A percentile compares a stretch with the other conserved stretches of the same genome.
Evolutionary conservation across 2,113 vertebrate genomes (phyloP).

Genomic region (Erpornis zantholeuca): DNA sequence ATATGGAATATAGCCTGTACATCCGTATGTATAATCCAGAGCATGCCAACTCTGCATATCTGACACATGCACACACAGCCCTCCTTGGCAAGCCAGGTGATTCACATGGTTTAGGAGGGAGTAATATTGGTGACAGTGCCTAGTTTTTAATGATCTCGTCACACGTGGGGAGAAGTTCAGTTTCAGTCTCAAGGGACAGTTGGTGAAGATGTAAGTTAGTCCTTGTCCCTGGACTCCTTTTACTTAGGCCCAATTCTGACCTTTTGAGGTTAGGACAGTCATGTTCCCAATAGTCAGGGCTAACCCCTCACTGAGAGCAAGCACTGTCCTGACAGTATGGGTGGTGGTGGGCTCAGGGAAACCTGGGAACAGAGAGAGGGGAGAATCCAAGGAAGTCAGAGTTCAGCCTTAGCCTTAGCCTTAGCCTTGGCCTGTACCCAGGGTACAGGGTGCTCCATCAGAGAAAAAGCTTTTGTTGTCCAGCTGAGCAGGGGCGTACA

Average conservation of each 20-base stretch:
- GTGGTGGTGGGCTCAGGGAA: fast-evolving
- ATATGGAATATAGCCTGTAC: not conserved
- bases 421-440: not conserved
- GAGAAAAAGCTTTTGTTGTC: not conserved
- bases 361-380: too few species aligned
- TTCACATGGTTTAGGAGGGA: not conserved
- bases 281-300: not conserved
- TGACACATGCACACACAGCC: fast-evolving
- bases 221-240: not conserved
- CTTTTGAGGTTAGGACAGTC: fast-evolving
- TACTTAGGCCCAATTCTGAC: not conserved
- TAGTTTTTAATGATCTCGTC: not conserved
- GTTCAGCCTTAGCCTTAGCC: not conserved
- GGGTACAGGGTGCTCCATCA: not conserved
- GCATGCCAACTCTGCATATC: not conserved
- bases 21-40: not conserved
- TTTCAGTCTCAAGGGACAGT: not conserved
- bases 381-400: not conserved
- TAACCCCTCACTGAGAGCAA: not conserved
- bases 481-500: fast-evolving
- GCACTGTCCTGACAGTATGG: not conserved
- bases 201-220: not conserved
- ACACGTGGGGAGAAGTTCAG: not conserved
- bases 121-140: not conserved
- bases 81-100: not conserved